Evolutionary conservation across 2,797 vertebrate genomes (phyloP).

Genomic region (Alosa sapidissima): DNA sequence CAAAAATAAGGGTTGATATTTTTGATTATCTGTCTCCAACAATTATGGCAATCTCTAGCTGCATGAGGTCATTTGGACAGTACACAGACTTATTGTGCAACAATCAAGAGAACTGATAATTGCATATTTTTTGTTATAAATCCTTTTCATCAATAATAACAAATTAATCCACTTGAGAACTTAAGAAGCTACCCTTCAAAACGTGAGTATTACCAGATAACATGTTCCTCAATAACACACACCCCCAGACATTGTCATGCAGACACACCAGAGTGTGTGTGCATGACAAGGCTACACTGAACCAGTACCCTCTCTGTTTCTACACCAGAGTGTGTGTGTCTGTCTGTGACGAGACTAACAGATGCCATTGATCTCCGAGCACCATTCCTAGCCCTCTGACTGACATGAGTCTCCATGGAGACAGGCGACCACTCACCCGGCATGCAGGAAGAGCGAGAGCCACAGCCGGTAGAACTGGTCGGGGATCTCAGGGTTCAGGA

Average conservation of each 20-base stretch:
- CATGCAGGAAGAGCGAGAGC: conserved; percentile 96
- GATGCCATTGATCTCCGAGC: not conserved
- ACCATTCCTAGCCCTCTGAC: not conserved
- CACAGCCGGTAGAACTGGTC: conserved; percentile 98
- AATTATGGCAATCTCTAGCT: no score
- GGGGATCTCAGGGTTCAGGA: conserved; percentile 93
- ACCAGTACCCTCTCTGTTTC: not conserved
- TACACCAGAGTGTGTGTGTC: not conserved
- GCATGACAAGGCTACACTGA: not conserved
- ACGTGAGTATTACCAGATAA: no score
- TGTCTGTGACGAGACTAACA: not conserved
- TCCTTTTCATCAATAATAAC: no score
- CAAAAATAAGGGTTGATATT: not conserved
- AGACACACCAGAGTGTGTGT: not conserved
- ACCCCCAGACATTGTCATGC: not conserved
- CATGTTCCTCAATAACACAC: no score
- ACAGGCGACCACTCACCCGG: conserved; percentile 78
- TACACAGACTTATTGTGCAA: no score
- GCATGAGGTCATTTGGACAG: no score
- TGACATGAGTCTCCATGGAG: not conserved
- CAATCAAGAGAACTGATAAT: no score
- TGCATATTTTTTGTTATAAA: no score
- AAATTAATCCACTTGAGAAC: no score
- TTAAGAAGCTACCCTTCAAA: no score
- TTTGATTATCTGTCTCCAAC: not conserved